Conservation (phyloP, 2,888 invertebrate genomes). For the Idaea biselata region DNA sequence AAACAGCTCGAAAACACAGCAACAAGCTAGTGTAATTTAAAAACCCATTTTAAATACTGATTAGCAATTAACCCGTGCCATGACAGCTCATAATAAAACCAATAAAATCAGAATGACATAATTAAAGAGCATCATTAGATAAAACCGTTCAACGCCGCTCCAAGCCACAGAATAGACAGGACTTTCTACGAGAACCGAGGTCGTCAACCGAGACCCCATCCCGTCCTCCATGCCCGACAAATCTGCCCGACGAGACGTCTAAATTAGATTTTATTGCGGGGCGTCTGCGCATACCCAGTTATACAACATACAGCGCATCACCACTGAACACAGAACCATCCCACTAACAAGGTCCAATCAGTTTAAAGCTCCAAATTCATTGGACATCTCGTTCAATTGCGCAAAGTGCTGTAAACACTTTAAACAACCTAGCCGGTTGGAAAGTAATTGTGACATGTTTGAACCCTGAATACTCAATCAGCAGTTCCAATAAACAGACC, state of each 20-base stretch:
- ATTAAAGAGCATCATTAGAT: background rate
- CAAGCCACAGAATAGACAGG: background rate
- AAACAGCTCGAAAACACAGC: background rate
- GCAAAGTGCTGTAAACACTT: constrained; percentile 41
- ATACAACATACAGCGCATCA: constrained; percentile 35
- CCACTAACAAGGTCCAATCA: constrained; percentile 21
- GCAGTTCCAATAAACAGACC: constrained; percentile 28
- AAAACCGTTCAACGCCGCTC: background rate
- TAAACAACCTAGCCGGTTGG: constrained; percentile 57
- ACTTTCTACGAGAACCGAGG: constrained; percentile 37
- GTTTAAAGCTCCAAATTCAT: constrained; percentile 39
- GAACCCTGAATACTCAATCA: constrained; percentile 49
- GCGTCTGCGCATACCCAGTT: constrained; percentile 60
- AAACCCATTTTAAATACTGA: background rate
- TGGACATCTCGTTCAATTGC: constrained; percentile 63
- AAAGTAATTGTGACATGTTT: constrained; percentile 60
- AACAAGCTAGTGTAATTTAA: background rate
- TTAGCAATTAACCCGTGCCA: background rate
- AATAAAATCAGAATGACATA: background rate
- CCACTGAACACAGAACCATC: constrained; percentile 45
- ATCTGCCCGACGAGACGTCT: constrained; percentile 71
- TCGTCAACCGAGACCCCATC: constrained; percentile 72
- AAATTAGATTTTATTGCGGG: constrained; percentile 80
- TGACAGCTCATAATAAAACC: background rate
- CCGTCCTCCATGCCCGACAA: constrained; percentile 63